Evolutionary conservation across 2,797 vertebrate species (phyloP).

Genomic region (Enteromius paludinosus): DNA sequence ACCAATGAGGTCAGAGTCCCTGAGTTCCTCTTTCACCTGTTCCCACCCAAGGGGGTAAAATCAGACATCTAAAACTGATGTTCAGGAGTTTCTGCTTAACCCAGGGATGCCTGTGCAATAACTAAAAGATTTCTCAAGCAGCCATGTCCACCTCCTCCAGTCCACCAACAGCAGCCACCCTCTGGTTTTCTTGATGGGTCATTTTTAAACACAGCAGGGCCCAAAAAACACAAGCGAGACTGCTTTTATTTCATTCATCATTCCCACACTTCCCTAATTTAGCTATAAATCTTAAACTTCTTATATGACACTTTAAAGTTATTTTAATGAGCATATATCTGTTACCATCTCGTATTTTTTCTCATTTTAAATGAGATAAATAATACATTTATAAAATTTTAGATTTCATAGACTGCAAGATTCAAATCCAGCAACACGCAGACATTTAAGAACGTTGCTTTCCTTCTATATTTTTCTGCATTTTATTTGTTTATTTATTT

Average conservation of each 20-base stretch:
- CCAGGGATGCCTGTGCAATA: slow-evolving; percentile 5
- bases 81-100: slow-evolving; percentile 67
- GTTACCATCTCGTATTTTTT: neutral
- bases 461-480: neutral
- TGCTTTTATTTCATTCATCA: slow-evolving; percentile 64
- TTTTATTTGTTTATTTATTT: too few species aligned
- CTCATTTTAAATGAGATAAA: neutral
- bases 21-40: slow-evolving; percentile 58
- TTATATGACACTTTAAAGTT: neutral
- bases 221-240: slow-evolving; percentile 70
- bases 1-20: slow-evolving; percentile 74
- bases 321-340: slow-evolving; percentile 11
- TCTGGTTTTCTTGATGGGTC: slow-evolving; percentile 75
- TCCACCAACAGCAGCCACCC: slow-evolving; percentile 71
- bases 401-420: neutral
- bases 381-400: neutral
- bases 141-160: slow-evolving; percentile 68
- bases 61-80: slow-evolving; percentile 71
- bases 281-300: slow-evolving; percentile 23
- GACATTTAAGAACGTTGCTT: neutral
- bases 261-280: slow-evolving; percentile 59
- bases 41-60: slow-evolving; percentile 68
- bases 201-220: slow-evolving; percentile 77
- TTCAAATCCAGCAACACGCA: neutral
- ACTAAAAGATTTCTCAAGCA: slow-evolving; percentile 73